A percentile compares a stretch with the other conserved stretches of the same genome.
These are phyloP conservation scores for Latrodectus geometricus DNA, from an alignment of 1,140 invertebrate species.

Conservation along the genomic window DNA sequence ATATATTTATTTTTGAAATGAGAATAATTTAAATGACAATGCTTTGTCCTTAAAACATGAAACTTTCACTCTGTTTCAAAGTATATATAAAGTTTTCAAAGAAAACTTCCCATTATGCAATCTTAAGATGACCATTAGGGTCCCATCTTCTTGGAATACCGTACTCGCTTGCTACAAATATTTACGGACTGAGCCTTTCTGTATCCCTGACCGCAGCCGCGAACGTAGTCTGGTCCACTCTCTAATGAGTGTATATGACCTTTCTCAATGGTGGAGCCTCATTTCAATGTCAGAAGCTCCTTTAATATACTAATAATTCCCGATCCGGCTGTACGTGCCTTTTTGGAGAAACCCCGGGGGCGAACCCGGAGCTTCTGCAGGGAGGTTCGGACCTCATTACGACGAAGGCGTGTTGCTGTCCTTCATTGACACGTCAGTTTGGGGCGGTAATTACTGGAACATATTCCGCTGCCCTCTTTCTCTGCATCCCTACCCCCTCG, in stretches of 20 bases:
- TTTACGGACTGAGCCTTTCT: too few relatives aligned
- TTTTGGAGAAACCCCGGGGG: slow-evolving; percentile 42
- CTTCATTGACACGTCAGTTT: slow-evolving; percentile 30
- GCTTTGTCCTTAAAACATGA: too few relatives aligned
- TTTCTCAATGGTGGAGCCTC: not conserved
- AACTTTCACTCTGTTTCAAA: too few relatives aligned
- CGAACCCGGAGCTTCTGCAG: slow-evolving; percentile 1
- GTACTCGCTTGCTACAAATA: too few relatives aligned
- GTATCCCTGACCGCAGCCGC: too few relatives aligned
- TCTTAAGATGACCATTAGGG: too few relatives aligned
- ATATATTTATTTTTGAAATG: too few relatives aligned
- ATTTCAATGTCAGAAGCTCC: slow-evolving; percentile 22
- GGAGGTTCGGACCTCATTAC: slow-evolving; percentile 17
- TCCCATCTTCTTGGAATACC: too few relatives aligned
- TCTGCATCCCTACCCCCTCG: slow-evolving; percentile 1
- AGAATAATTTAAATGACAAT: too few relatives aligned
- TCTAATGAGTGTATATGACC: not conserved
- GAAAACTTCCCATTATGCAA: too few relatives aligned
- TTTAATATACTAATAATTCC: not conserved
- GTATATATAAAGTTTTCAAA: too few relatives aligned
- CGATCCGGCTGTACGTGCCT: slow-evolving; percentile 27
- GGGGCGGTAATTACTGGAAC: slow-evolving; percentile 42
- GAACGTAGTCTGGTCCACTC: too few relatives aligned
- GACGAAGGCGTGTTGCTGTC: not conserved
- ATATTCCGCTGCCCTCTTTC: slow-evolving; percentile 20